phyloP scores from a whole-genome alignment of 2,888 invertebrate species.

The Lepetodrilus schrolli region DNA sequence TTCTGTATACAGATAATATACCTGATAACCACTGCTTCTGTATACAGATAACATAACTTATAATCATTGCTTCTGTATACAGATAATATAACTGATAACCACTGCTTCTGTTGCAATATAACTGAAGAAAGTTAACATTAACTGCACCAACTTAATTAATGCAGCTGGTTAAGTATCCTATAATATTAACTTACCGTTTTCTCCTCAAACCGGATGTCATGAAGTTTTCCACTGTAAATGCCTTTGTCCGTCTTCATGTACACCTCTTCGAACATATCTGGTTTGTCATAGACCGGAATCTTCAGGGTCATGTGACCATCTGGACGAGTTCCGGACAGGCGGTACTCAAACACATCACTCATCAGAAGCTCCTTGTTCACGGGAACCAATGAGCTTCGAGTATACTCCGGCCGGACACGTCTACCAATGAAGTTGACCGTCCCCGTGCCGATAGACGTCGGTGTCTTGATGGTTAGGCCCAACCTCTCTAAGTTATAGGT shows the following conservation, averaged over 20 bases:
- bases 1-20: no score
- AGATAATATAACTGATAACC: no score
- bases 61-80: no score
- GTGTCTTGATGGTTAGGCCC: conserved; percentile 40
- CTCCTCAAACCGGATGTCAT: neutral
- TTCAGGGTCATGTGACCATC: conserved; percentile 39
- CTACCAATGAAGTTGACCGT: conserved; percentile 44
- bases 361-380: conserved; percentile 35
- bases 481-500: conserved; percentile 33
- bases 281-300: conserved; percentile 44
- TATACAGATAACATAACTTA: no score
- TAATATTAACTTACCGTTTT: neutral
- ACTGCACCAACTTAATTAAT: no score
- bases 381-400: conserved; percentile 24
- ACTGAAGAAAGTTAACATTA: no score
- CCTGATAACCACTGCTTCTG: conserved; percentile 40
- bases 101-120: no score
- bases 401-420: conserved; percentile 47
- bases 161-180: no score
- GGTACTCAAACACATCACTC: conserved; percentile 49
- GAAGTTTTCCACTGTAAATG: conserved; percentile 18
- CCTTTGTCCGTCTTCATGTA: conserved; percentile 44
- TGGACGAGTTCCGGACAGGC: conserved; percentile 40
- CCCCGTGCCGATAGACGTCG: conserved; percentile 35
- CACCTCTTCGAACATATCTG: conserved; percentile 45